Evolutionary conservation across 2,113 vertebrate species (phyloP), one percentile per base, ranked within the genome.

Genomic region (Centropristis striata): DNA sequence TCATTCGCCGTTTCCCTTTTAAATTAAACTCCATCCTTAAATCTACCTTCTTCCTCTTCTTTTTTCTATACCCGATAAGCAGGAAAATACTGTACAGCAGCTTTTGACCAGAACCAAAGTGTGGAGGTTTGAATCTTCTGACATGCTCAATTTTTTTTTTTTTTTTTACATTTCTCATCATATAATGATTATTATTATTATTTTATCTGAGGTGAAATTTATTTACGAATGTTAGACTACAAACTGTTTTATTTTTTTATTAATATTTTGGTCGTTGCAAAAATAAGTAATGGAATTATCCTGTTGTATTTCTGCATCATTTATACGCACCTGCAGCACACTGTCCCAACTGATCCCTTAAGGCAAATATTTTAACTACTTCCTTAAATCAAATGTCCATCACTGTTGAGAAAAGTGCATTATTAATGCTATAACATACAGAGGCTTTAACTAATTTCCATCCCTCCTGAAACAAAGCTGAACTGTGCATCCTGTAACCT

Each of bases 401-500:
- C 47, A 25, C 4, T 6, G 0, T 10, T 49, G 28, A 60, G 12
- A 49, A 72, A 44, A 15, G 1, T 5, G 32, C 8, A 9, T n/a
- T 1, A 27, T 36, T 16, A 23, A 18, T 20, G 10, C 27, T 59
- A 4, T 21, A 37, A 79, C 36, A 55, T 27, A 50, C n/a, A 16
- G 4, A 15, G 4, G 20, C 16, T 47, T 75, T 66, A 15, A 53
- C 14, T n/a, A 51, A 76, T 65, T 1, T 70, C 44, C 37, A n/a
- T 36, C 69, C 65, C 13, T 46, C 25, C 36, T 47, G 10, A 61
- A 37, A 63, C 65, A 13, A 27, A 61, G n/a, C 42, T 13, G 21
- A 18, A 49, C 36, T 36, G 51, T 32, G 28, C 15, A 2, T 16
- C 32, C 2, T 28, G 25, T 67, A 83, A 68, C 65, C 79, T 70